Conservation (phyloP, 2,797 vertebrate species). For the Pseudomugil gertrudae region DNA sequence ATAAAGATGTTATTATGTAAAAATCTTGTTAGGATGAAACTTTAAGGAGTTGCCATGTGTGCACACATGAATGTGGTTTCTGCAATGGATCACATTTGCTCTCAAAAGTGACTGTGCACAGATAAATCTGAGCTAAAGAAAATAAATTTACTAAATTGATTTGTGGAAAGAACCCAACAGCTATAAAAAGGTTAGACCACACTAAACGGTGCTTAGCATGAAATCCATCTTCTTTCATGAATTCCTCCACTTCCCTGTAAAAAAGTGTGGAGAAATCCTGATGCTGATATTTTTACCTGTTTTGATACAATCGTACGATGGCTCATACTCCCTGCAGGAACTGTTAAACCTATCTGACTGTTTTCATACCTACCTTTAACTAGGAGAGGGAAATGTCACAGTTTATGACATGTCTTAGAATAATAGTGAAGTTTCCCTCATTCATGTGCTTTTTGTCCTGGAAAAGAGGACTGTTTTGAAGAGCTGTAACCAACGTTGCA, state of each 20-base stretch:
- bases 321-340: constrained; percentile 47
- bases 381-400: constrained; percentile 41
- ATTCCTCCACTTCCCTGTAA: constrained; percentile 47
- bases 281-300: constrained; percentile 59
- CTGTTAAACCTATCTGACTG: constrained; percentile 62
- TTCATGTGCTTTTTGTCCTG: constrained; percentile 48
- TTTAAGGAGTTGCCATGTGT: constrained; percentile 27
- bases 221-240: constrained; percentile 53
- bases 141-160: constrained; percentile 54
- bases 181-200: constrained; percentile 70
- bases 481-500: constrained; percentile 51
- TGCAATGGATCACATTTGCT: constrained; percentile 54
- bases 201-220: constrained; percentile 54
- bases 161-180: constrained; percentile 64
- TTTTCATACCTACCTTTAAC: constrained; percentile 63
- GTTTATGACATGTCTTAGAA: constrained; percentile 67
- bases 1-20: constrained; percentile 18
- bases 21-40: constrained; percentile 24
- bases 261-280: constrained; percentile 45
- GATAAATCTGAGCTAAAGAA: constrained; percentile 56
- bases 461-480: constrained; percentile 63
- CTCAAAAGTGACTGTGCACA: constrained; percentile 69
- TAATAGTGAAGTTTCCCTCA: constrained; percentile 62
- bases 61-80: constrained; percentile 40
- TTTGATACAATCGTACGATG: constrained; percentile 64